Evolutionary conservation across 2,113 vertebrate species (phyloP).

Genomic region (Cettia cetti): DNA sequence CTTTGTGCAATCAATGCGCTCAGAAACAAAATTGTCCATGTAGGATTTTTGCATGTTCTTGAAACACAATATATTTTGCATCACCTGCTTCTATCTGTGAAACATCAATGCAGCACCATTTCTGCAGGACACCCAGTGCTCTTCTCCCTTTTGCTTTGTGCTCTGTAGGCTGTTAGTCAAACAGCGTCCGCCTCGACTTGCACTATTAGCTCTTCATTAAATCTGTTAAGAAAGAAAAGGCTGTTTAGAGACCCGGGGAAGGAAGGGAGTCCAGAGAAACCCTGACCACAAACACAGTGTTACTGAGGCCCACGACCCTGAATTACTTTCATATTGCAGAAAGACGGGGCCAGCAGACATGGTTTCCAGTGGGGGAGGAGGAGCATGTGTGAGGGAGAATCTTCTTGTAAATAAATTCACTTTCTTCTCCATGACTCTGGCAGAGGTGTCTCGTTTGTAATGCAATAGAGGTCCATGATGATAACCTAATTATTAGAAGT

Average conservation of each 20-base stretch:
- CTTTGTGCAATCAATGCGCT: background rate
- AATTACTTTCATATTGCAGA: background rate
- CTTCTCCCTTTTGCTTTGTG: slow-evolving; percentile 37
- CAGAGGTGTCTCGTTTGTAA: slow-evolving; percentile 9
- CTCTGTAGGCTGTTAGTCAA: slow-evolving; percentile 55
- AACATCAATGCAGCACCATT: slow-evolving; percentile 39
- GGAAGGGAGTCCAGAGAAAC: background rate
- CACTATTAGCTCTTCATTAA: slow-evolving; percentile 11
- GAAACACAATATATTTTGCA: background rate
- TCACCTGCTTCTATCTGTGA: slow-evolving; percentile 24
- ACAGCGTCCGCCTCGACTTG: slow-evolving; percentile 28
- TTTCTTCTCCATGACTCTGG: background rate
- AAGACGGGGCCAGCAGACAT: background rate
- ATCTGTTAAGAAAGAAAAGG: background rate
- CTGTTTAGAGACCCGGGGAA: background rate
- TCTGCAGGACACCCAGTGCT: slow-evolving; percentile 12
- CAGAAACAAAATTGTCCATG: background rate
- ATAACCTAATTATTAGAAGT: slow-evolving; percentile 46
- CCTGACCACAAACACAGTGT: background rate
- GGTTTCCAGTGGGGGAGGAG: background rate
- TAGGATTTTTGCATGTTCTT: background rate
- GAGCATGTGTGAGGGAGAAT: background rate
- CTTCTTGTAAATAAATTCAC: slow-evolving; percentile 46
- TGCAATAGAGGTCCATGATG: background rate
- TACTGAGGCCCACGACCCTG: background rate